Conservation (phyloP, 2,888 invertebrate genomes). For the Actias luna region DNA sequence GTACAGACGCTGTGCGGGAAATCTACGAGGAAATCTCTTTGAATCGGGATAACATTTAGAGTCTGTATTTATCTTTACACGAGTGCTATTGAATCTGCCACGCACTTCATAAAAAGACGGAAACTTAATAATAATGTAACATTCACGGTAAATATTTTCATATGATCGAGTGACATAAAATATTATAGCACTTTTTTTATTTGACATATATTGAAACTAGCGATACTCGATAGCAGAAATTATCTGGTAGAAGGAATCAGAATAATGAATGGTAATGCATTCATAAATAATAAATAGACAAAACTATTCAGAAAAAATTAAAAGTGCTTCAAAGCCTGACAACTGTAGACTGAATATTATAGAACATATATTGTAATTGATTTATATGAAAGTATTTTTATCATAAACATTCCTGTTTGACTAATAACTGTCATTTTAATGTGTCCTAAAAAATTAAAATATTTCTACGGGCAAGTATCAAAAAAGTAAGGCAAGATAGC, state of each 20-base stretch:
- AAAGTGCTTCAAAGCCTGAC: too few relatives aligned
- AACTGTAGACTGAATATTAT: too few relatives aligned
- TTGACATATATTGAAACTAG: background rate
- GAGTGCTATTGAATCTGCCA: conserved; percentile 25
- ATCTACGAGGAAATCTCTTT: conserved; percentile 57
- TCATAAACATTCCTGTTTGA: background rate
- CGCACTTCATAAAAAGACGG: conserved; percentile 24
- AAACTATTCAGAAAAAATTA: too few relatives aligned
- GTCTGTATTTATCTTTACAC: conserved; percentile 40
- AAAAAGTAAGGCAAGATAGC: conserved; percentile 39
- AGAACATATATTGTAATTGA: too few relatives aligned
- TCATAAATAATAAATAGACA: too few relatives aligned
- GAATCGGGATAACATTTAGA: conserved; percentile 43
- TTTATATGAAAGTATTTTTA: too few relatives aligned
- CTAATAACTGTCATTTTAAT: background rate
- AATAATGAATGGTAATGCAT: background rate
- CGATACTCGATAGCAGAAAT: too few relatives aligned
- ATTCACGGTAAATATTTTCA: conserved; percentile 19
- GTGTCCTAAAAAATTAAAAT: conserved; percentile 11
- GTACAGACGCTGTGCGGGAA: conserved; percentile 48
- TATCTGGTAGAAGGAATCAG: too few relatives aligned
- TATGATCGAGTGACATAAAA: background rate
- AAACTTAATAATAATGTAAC: conserved; percentile 21
- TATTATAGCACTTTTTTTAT: background rate
- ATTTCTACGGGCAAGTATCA: conserved; percentile 11